Evolutionary conservation across 2,888 invertebrate genomes (phyloP).

Genomic region (Gortyna flavago): DNA sequence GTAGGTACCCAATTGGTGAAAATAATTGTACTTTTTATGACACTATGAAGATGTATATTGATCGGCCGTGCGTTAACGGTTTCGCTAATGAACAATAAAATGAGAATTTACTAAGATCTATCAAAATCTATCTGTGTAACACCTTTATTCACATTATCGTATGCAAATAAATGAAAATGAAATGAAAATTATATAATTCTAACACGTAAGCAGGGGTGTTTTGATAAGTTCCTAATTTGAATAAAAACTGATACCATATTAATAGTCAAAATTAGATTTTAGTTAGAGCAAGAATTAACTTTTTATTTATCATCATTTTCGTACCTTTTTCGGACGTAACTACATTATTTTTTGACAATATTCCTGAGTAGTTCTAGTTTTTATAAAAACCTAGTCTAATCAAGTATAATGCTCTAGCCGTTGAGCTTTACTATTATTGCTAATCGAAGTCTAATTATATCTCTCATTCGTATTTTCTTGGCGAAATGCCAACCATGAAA

Average conservation of each 20-base stretch:
- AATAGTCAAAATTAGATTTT: background rate
- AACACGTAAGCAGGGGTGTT: background rate
- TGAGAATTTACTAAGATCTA: too few relatives aligned
- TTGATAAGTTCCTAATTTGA: background rate
- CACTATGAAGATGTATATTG: too few relatives aligned
- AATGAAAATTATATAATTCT: too few relatives aligned
- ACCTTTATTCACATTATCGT: too few relatives aligned
- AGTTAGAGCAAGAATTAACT: background rate
- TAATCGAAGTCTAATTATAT: slow-evolving; percentile 10
- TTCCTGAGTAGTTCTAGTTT: background rate
- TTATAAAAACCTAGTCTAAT: background rate
- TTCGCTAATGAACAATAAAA: too few relatives aligned
- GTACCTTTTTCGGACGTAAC: background rate
- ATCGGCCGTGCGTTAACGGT: too few relatives aligned
- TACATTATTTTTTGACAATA: background rate
- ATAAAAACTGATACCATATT: background rate
- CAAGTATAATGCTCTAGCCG: background rate
- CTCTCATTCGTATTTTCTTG: background rate
- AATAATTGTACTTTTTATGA: too few relatives aligned
- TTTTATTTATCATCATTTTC: background rate
- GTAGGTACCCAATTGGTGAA: too few relatives aligned
- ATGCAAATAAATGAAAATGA: too few relatives aligned
- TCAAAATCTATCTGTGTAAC: too few relatives aligned
- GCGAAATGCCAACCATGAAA: background rate
- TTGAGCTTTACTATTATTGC: slow-evolving; percentile 20